Evolutionary conservation across 2,113 vertebrate species (phyloP).

Genomic region (Ceyx cyanopectus): DNA sequence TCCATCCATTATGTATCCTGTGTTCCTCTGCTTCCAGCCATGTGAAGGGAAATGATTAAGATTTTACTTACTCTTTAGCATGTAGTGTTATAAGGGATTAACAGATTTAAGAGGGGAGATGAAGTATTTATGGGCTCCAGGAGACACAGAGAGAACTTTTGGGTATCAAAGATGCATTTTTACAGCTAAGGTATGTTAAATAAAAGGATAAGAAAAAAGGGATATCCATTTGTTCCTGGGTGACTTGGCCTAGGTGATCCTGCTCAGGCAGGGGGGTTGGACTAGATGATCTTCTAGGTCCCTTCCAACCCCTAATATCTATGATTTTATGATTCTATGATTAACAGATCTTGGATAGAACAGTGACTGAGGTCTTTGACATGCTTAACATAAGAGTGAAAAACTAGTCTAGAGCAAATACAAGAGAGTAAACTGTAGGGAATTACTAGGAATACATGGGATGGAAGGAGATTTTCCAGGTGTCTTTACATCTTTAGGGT

Average conservation of each 20-base stretch:
- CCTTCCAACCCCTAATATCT: too few relatives aligned
- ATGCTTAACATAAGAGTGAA: neutral
- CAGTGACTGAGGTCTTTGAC: neutral
- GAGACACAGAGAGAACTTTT: neutral
- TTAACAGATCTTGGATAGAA: neutral
- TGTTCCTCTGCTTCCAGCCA: neutral
- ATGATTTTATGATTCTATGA: too few relatives aligned
- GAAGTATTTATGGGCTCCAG: neutral
- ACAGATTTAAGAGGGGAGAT: neutral
- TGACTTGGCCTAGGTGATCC: too few relatives aligned
- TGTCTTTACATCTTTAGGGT: neutral
- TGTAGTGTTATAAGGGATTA: neutral
- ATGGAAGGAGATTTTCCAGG: neutral
- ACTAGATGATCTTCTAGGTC: too few relatives aligned
- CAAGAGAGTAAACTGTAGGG: neutral
- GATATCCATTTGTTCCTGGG: neutral
- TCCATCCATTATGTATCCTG: neutral
- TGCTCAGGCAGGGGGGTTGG: too few relatives aligned
- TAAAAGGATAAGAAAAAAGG: neutral
- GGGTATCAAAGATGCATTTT: neutral
- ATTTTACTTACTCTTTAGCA: constrained; percentile 2
- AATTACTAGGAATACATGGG: neutral
- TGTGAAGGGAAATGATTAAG: neutral
- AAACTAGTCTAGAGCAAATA: neutral
- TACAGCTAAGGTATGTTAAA: neutral